phyloP scores from a whole-genome alignment of 2,888 invertebrate species.

The Taphrorychus bicolor region DNA sequence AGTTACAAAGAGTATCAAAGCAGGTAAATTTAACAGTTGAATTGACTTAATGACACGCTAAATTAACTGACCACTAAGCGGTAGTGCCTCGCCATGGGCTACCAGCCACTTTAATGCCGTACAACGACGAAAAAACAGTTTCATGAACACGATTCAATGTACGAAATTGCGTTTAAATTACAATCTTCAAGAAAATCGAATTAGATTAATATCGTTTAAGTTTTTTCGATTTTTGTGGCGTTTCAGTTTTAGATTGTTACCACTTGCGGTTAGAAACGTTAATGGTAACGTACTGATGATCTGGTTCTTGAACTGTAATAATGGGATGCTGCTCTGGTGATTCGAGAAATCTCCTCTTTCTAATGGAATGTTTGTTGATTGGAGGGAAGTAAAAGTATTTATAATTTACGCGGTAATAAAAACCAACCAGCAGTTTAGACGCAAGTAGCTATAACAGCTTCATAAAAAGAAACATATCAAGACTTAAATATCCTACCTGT shows the following conservation, averaged over 20 bases:
- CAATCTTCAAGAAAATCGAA: conserved; percentile 36
- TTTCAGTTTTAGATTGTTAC: conserved; percentile 19
- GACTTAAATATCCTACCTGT: conserved; percentile 1
- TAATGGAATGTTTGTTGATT: too few relatives aligned
- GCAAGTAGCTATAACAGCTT: background rate
- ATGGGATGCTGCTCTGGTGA: background rate
- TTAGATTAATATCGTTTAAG: conserved; percentile 34
- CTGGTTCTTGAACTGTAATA: background rate
- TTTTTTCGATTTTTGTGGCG: conserved; percentile 20
- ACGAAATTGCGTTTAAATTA: conserved; percentile 39
- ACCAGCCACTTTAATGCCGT: conserved; percentile 42
- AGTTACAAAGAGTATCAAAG: conserved; percentile 36
- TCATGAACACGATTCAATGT: conserved; percentile 35
- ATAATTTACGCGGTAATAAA: background rate
- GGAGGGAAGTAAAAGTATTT: too few relatives aligned
- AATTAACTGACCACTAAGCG: conserved; percentile 47
- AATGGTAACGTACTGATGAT: conserved; percentile 7
- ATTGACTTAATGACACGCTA: conserved; percentile 49
- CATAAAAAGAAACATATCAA: conserved; percentile 20
- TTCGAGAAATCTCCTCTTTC: too few relatives aligned
- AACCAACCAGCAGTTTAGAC: conserved; percentile 2
- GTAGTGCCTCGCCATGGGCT: conserved; percentile 45
- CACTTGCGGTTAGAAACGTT: conserved; percentile 15
- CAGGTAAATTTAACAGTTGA: conserved; percentile 49
- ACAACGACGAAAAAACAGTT: conserved; percentile 22